phyloP scores from a whole-genome alignment of 2,888 invertebrate species.

The Bedellia somnulentella region DNA sequence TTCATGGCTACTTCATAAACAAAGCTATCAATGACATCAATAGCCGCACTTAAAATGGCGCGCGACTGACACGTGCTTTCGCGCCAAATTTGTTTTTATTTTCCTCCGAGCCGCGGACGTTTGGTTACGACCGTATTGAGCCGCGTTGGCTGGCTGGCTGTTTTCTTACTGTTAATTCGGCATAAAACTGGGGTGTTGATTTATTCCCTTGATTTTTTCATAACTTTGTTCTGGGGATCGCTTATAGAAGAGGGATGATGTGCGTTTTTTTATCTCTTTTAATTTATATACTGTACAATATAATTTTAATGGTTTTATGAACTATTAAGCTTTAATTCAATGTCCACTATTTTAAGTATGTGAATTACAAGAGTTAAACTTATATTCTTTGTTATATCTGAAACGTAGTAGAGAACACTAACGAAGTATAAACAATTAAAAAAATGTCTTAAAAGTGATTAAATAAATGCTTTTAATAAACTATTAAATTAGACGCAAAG shows the following conservation, averaged over 20 bases:
- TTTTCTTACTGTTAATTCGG: constrained; percentile 21
- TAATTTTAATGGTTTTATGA: too few relatives aligned
- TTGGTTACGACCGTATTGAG: constrained; percentile 4
- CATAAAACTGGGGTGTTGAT: constrained; percentile 25
- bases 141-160: constrained; percentile 11
- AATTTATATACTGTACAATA: too few relatives aligned
- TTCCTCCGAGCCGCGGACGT: constrained; percentile 1
- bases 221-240: constrained; percentile 3
- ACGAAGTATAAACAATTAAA: too few relatives aligned
- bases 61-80: constrained; percentile 18
- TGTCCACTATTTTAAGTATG: too few relatives aligned
- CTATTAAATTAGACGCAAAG: too few relatives aligned
- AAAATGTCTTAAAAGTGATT: too few relatives aligned
- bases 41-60: constrained; percentile 14
- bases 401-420: too few relatives aligned
- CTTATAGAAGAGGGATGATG: background rate
- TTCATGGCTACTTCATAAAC: background rate
- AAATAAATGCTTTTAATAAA: too few relatives aligned
- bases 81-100: constrained; percentile 14
- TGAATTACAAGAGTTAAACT: too few relatives aligned
- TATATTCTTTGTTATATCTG: too few relatives aligned
- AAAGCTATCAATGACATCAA: background rate
- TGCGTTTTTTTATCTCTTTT: constrained; percentile 1
- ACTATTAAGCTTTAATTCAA: too few relatives aligned
- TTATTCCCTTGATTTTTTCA: constrained; percentile 17